Percentiles rank a stretch among this genome's conserved stretches.
Evolutionary conservation across 2,113 vertebrate genomes (phyloP).

Genomic region (Epinephelus fuscoguttatus): DNA sequence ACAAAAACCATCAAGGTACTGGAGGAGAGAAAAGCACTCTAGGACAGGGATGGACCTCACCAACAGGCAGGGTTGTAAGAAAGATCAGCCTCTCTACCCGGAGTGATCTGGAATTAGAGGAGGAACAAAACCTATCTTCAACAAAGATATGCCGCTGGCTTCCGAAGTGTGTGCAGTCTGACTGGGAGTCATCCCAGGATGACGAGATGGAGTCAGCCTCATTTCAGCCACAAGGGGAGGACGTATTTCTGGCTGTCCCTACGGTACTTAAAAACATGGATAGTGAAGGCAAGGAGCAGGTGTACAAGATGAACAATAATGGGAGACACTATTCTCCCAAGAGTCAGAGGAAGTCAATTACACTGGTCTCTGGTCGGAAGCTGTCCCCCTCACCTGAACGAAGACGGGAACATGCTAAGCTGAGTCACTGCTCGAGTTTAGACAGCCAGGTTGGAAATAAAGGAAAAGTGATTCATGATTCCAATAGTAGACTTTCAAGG

Average conservation of each 20-base stretch:
- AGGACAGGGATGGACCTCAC: slow-evolving; percentile 54
- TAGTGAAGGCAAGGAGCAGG: slow-evolving; percentile 54
- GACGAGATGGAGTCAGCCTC: slow-evolving; percentile 67
- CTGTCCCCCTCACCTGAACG: slow-evolving; percentile 61
- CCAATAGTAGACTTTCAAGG: slow-evolving; percentile 23
- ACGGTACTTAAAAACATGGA: slow-evolving; percentile 68
- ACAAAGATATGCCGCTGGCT: slow-evolving; percentile 47
- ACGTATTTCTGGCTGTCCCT: slow-evolving; percentile 76
- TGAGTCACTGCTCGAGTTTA: slow-evolving; percentile 51
- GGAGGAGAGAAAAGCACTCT: slow-evolving; percentile 41
- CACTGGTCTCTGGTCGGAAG: slow-evolving; percentile 42
- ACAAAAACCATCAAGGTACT: slow-evolving; percentile 38
- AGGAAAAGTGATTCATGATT: slow-evolving; percentile 51
- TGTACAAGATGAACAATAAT: slow-evolving; percentile 29
- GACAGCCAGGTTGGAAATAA: slow-evolving; percentile 49
- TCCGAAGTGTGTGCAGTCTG: slow-evolving; percentile 63
- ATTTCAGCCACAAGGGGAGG: slow-evolving; percentile 63
- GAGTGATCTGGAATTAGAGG: slow-evolving; percentile 67
- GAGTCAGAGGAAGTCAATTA: slow-evolving; percentile 59
- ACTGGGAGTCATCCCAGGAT: slow-evolving; percentile 71
- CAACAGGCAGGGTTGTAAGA: slow-evolving; percentile 66
- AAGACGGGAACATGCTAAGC: slow-evolving; percentile 51
- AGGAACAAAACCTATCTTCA: slow-evolving; percentile 57
- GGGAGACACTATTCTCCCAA: slow-evolving; percentile 40
- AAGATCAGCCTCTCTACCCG: slow-evolving; percentile 78